Evolutionary conservation across 2,113 vertebrate species (phyloP).

Genomic region (Solea senegalensis): DNA sequence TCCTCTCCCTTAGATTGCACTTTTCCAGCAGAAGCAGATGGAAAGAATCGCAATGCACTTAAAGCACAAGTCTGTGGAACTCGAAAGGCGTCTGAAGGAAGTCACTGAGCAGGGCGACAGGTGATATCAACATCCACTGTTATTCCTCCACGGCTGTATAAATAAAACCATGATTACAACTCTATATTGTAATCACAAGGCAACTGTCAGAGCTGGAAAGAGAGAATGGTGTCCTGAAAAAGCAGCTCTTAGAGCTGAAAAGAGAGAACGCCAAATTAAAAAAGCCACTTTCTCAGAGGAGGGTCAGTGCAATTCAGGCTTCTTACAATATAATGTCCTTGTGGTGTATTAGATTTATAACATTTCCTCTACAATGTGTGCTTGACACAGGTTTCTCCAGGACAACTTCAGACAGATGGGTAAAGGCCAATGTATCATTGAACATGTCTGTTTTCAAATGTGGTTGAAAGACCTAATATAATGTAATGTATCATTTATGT

Average conservation of each 20-base stretch:
- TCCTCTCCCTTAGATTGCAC: constrained; percentile 78
- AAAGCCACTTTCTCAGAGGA: constrained; percentile 84
- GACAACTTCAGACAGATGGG: constrained; percentile 69
- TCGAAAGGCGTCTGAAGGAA: constrained; percentile 82
- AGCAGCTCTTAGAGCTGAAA: constrained; percentile 79
- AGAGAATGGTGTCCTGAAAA: constrained; percentile 84
- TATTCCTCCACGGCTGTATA: background rate
- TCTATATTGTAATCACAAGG: constrained; percentile 40
- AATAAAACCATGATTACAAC: background rate
- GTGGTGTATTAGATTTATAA: background rate
- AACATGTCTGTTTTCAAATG: too few species aligned
- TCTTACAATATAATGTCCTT: background rate
- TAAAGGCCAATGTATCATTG: constrained; percentile 39
- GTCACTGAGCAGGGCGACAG: constrained; percentile 77
- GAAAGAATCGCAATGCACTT: constrained; percentile 81
- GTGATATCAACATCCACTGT: constrained; percentile 31
- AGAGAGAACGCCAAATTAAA: constrained; percentile 86
- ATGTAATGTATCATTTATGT: background rate
- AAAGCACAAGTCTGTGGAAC: constrained; percentile 79
- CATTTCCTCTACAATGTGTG: background rate
- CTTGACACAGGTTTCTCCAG: constrained; percentile 72
- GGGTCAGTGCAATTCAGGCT: constrained; percentile 71
- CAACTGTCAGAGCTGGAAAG: constrained; percentile 81
- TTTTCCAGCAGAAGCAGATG: constrained; percentile 86
- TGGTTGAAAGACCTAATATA: too few species aligned